phyloP scores from a whole-genome alignment of 2,113 vertebrate genomes.

The Carettochelys insculpta region DNA sequence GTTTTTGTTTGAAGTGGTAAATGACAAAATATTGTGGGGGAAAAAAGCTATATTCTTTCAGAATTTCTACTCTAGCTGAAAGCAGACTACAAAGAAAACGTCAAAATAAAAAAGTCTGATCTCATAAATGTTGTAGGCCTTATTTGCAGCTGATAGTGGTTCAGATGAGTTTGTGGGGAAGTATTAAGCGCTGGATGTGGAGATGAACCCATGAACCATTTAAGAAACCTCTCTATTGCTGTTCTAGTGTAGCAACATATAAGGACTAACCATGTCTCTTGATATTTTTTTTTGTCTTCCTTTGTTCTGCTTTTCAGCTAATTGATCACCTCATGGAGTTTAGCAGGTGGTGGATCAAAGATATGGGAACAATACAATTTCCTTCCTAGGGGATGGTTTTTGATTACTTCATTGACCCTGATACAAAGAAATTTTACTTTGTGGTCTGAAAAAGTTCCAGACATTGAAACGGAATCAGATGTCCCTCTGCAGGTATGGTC shows the following conservation, averaged over 20 bases:
- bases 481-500: constrained; percentile 72
- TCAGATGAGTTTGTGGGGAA: not conserved
- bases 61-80: not conserved
- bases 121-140: not conserved
- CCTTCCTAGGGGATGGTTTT: constrained; percentile 85
- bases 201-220: not conserved
- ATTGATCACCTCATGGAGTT: constrained; percentile 85
- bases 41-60: not conserved
- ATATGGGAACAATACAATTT: constrained; percentile 84
- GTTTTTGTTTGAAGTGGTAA: constrained; percentile 13
- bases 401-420: constrained; percentile 86
- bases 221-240: not conserved
- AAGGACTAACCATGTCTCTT: not conserved
- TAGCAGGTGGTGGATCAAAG: constrained; percentile 86
- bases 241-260: not conserved
- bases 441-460: constrained; percentile 76
- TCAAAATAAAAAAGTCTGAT: not conserved
- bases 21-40: not conserved
- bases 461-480: constrained; percentile 79
- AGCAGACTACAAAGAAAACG: not conserved
- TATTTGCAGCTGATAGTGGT: not conserved
- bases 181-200: not conserved
- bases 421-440: constrained; percentile 82
- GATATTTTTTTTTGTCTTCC: constrained; percentile 22
- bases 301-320: constrained; percentile 71